phyloP scores from a whole-genome alignment of 2,888 invertebrate species.

The Pammene fasciana region DNA sequence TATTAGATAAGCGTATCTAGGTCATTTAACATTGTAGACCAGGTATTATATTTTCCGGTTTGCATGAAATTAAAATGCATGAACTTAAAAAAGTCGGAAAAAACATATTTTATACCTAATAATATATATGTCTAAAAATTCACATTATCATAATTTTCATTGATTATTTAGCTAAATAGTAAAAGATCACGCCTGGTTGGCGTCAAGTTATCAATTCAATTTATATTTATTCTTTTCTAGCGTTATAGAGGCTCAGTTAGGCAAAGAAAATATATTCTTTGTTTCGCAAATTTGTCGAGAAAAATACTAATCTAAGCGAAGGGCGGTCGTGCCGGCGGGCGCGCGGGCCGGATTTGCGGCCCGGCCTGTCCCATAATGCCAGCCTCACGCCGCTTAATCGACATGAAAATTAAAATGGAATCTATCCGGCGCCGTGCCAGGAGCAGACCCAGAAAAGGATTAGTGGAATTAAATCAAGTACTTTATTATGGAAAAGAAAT shows the following conservation, averaged over 20 bases:
- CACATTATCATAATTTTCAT: no score
- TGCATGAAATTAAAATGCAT: no score
- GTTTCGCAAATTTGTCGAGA: slow-evolving; percentile 24
- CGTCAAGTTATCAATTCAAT: background rate
- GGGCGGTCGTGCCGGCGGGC: slow-evolving; percentile 57
- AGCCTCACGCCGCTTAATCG: slow-evolving; percentile 42
- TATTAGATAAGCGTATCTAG: no score
- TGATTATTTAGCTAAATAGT: no score
- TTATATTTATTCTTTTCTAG: background rate
- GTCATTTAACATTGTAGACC: no score
- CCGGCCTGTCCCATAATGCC: slow-evolving; percentile 54
- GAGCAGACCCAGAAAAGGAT: slow-evolving; percentile 36
- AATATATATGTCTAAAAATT: no score
- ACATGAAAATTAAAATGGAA: slow-evolving; percentile 43
- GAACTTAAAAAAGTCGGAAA: no score
- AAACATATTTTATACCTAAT: no score
- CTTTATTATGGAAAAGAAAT: slow-evolving; percentile 28
- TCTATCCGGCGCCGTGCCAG: slow-evolving; percentile 35
- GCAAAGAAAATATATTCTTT: slow-evolving; percentile 16
- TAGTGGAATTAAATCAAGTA: slow-evolving; percentile 34
- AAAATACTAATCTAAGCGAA: slow-evolving; percentile 33
- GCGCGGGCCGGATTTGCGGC: slow-evolving; percentile 58
- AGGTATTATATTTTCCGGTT: no score
- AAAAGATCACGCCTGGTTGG: background rate
- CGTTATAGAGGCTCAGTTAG: background rate